Base-by-base conservation (phyloP, 2,797 vertebrate species). In the Antennarius maculatus region DNA sequence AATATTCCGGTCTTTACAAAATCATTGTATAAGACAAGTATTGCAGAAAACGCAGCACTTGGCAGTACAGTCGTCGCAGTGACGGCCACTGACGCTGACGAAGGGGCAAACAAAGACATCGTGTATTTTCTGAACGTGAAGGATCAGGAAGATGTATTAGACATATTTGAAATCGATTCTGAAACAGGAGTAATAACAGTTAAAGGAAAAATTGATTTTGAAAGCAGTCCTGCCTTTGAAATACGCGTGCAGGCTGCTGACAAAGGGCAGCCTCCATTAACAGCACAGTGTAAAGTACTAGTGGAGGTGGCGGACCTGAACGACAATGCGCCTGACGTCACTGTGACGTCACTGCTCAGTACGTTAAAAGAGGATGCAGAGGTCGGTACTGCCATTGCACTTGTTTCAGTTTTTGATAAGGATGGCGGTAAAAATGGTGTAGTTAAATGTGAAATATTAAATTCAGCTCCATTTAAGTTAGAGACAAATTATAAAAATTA, bases 281-380 rank as follows among this genome's bases (percentile, higher is more conserved):
- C 78, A 7, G 68, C 84, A 2, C 84, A 90, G 15, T 87, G 84
- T 53, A 91, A 91, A 81, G 76, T 91, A 0, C 58, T 91, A 1
- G 73, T 91, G 7, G 88, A 89, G 27, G 82, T 91, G 4, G 18
- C 74, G 17, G 86, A 90, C 23, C 17, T 89, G 8, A 91, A 91
- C 42, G 89, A 91, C 61, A 90, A 91, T 67, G 80, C 80, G 11
- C 89, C 90, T 57, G 77, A 89, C 2, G 75, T 91, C 43, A 78
- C 53, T 0, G 75, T 89, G 48, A 89, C 85, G 17, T 85, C 86
- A 68, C 66, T 89, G 0, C 57, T 86, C 3, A 75, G 5, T 2
- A 60, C 48, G 0, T 82, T 91, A 1, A 87, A 57, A 4, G 88
- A 91, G 55, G 82, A 91, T 15, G 74, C 74, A 6, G 69, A 62